Evolutionary conservation across 2,113 vertebrate genomes (phyloP).

Genomic region (Lutjanus erythropterus): DNA sequence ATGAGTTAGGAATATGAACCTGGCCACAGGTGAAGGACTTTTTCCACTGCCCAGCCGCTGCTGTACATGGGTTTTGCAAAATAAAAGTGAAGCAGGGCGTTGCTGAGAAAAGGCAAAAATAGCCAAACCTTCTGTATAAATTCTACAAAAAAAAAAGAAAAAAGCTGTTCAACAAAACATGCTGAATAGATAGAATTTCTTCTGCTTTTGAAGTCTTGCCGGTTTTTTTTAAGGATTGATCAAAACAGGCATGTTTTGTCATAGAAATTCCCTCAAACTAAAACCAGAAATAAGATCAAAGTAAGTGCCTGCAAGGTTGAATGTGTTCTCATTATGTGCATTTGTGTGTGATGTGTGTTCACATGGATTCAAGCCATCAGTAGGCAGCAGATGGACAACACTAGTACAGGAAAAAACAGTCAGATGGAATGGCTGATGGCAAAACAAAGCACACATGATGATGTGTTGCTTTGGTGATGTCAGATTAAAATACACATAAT

Average conservation of each 20-base stretch:
- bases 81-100: not conserved
- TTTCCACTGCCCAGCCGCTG: not conserved
- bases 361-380: no score
- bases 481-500: no score
- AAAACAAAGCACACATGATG: no score
- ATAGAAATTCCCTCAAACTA: slow-evolving; percentile 43
- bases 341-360: no score
- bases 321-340: not conserved
- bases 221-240: slow-evolving; percentile 6
- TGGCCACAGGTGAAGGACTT: not conserved
- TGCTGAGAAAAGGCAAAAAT: not conserved
- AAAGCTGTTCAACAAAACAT: not conserved
- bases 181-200: not conserved
- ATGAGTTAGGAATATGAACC: not conserved
- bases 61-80: not conserved
- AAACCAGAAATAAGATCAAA: slow-evolving; percentile 48
- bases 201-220: not conserved
- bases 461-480: no score
- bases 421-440: no score
- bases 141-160: not conserved
- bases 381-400: no score
- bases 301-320: slow-evolving; percentile 4
- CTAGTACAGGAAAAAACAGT: no score
- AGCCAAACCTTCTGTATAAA: not conserved
- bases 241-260: slow-evolving; percentile 9